Conservation (phyloP, 2,113 vertebrate genomes). For the Eulemur macaco region DNA sequence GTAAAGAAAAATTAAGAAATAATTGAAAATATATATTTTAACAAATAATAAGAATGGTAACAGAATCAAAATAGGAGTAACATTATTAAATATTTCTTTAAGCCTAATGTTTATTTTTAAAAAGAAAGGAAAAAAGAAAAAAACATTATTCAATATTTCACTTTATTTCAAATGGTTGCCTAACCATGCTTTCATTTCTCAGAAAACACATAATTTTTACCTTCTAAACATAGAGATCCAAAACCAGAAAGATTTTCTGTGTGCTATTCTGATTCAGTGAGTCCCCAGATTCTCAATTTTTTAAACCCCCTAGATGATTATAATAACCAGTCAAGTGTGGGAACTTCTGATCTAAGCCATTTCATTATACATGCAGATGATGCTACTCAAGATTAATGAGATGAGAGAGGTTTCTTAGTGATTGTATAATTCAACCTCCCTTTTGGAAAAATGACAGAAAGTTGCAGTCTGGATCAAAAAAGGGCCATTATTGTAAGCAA, state of each 20-base stretch:
- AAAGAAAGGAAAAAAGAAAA: too few relatives aligned
- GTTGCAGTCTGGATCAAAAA: neutral
- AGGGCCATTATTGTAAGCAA: neutral
- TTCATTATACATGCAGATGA: slow-evolving; percentile 8
- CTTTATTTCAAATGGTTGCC: neutral
- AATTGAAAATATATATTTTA: neutral
- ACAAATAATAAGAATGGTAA: neutral
- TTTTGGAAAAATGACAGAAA: neutral
- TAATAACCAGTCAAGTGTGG: neutral
- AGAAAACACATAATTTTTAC: slow-evolving; percentile 14
- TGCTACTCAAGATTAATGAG: neutral
- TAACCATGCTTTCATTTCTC: slow-evolving; percentile 23
- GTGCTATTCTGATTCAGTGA: neutral
- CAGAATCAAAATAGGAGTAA: neutral
- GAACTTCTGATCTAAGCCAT: neutral
- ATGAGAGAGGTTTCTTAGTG: neutral
- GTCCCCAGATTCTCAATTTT: slow-evolving; percentile 16
- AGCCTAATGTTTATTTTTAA: too few relatives aligned
- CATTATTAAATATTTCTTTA: neutral
- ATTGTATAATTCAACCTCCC: neutral
- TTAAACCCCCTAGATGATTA: neutral
- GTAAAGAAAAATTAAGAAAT: neutral
- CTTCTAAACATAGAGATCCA: neutral
- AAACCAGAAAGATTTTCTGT: slow-evolving; percentile 19
- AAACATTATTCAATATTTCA: neutral